Conservation (phyloP, 2,113 vertebrate species). For the Beaufortia kweichowensis region DNA sequence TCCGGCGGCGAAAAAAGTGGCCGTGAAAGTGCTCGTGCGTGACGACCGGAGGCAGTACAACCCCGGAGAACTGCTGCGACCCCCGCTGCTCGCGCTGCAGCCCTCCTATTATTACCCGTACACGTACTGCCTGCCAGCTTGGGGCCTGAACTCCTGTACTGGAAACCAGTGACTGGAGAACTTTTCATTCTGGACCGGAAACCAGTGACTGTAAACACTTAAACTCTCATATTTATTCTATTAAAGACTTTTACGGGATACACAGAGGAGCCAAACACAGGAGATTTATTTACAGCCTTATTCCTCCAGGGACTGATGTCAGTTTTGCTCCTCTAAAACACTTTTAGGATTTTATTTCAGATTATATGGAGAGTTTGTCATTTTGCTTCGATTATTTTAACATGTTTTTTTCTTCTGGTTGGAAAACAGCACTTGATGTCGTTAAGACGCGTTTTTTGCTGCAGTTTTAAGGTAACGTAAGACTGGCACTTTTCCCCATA, state of each 20-base stretch:
- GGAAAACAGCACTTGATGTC: slow-evolving; percentile 66
- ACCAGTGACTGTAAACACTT: slow-evolving; percentile 67
- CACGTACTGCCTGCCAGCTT: slow-evolving; percentile 93
- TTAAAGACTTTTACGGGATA: neutral
- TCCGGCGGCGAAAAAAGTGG: slow-evolving; percentile 93
- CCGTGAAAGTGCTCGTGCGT: slow-evolving; percentile 94
- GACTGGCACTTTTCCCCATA: slow-evolving; percentile 71
- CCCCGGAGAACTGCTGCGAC: slow-evolving; percentile 90
- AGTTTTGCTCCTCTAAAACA: slow-evolving; percentile 58
- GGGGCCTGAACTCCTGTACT: slow-evolving; percentile 86
- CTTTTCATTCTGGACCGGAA: slow-evolving; percentile 71
- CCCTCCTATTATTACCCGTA: slow-evolving; percentile 94
- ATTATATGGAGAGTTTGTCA: slow-evolving; percentile 52
- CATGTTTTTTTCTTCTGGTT: slow-evolving; percentile 69
- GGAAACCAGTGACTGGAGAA: slow-evolving; percentile 72
- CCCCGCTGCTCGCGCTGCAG: slow-evolving; percentile 86
- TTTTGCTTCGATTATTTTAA: slow-evolving; percentile 58
- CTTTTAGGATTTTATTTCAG: slow-evolving; percentile 42
- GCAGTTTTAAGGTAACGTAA: slow-evolving; percentile 69
- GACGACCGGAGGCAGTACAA: slow-evolving; percentile 98
- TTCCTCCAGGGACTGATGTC: slow-evolving; percentile 68
- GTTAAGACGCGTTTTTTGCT: slow-evolving; percentile 60
- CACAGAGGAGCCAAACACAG: neutral
- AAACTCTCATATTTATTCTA: slow-evolving; percentile 48
- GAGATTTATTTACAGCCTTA: slow-evolving; percentile 39